Evolutionary conservation across 2,888 invertebrate species (phyloP).

Genomic region (Machimus atricapillus): DNA sequence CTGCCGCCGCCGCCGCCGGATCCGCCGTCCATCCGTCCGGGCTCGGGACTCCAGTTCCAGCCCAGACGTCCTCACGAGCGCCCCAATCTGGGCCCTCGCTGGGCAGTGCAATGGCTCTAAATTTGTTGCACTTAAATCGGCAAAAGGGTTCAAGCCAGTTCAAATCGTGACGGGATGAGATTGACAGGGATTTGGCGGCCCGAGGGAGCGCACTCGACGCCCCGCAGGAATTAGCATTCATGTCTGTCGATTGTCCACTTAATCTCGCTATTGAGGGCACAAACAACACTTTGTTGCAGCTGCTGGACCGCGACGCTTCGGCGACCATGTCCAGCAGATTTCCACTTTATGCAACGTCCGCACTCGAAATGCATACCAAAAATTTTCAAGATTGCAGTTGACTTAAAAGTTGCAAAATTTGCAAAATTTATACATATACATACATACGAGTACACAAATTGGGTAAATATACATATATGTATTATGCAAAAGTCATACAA

Average conservation of each 20-base stretch:
- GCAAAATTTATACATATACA: no score
- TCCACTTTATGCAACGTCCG: neutral
- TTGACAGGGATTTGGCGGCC: constrained; percentile 30
- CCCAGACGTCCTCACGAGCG: neutral
- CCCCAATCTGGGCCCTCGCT: neutral
- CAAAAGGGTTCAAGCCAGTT: constrained; percentile 28
- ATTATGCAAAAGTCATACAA: no score
- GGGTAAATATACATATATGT: no score
- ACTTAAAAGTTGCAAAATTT: no score
- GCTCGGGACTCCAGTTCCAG: neutral
- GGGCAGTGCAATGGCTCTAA: neutral
- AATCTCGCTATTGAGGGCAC: neutral
- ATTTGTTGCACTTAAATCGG: constrained; percentile 18
- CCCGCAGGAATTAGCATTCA: constrained; percentile 31
- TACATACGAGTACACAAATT: no score
- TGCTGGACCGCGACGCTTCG: neutral
- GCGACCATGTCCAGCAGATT: neutral
- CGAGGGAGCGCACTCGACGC: neutral
- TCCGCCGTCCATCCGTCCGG: neutral
- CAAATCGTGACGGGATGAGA: constrained; percentile 30
- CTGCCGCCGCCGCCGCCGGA: no score
- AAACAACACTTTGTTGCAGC: constrained; percentile 21
- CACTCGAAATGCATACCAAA: neutral
- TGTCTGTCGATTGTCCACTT: constrained; percentile 35
- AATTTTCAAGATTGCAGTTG: neutral